Base-by-base conservation (phyloP, 92 coral and sea anemone genomes). In the Umimayanthus kanabou region DNA sequence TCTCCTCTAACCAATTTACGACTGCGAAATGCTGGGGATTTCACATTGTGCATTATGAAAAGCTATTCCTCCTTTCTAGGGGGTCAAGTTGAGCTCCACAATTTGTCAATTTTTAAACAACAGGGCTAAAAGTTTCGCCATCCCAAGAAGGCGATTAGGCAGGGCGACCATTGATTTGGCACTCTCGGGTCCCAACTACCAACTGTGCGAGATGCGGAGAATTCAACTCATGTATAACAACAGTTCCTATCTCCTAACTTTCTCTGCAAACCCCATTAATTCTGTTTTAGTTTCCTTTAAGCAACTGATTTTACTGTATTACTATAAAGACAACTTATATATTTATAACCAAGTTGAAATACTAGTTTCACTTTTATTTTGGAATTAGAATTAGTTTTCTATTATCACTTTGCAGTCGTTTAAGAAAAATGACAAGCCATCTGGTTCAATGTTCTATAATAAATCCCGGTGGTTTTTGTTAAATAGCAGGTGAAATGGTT, bases 401-500 rank as follows among this genome's bases (percentile, higher is more conserved):
- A 14, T 70, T 69, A 83, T 83, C 67, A 30, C 40, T 39, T 11
- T 39, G 78, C 28, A 69, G 66, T 42, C 29, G 23, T 69, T 64
- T 26, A 45, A 49, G 25, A 71, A 33, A 45, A 39, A 25, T 43
- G 25, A 70, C 25, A 13, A 18, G 65, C 78, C 87, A 70, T 83
- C 87, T 83, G 86, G 76, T 82, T 28, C 74, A 25, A 42, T 11
- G 43, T 53, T 25, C 39, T 82, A 37, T 81, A 67, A 83, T 83
- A 70, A 42, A 66, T n/a, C 79, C 47, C 28, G 23, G 67, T 15
- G 13, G 2, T 33, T 55, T 55, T 80, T 78, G 74, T 66, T 30
- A 66, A 64, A 67, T 82, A 33, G 40, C 87, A 69, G 79, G 78
- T 50, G 64, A 73, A 33, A 16, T 43, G 6, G 76, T 26, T 10